Conservation (phyloP, 2,888 invertebrate genomes). For the Andrena dorsata region DNA sequence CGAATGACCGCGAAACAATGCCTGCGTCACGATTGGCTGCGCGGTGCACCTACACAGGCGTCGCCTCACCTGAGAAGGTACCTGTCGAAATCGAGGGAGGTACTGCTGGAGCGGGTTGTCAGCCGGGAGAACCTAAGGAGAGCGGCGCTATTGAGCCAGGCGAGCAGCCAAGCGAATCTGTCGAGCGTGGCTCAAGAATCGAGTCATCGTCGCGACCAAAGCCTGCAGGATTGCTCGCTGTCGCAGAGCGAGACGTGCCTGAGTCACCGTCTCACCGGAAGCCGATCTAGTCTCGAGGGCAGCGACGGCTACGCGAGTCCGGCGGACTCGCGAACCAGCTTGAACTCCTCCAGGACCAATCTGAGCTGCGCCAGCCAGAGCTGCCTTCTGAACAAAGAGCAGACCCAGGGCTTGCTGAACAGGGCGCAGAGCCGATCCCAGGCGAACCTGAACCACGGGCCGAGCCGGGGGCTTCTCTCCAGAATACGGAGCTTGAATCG, state of each 20-base stretch:
- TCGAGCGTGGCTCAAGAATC: constrained; percentile 65
- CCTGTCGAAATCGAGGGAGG: constrained; percentile 86
- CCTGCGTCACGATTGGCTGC: constrained; percentile 87
- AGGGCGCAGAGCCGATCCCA: constrained; percentile 82
- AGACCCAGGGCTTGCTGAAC: constrained; percentile 81
- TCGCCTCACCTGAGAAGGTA: constrained; percentile 84
- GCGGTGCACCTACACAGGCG: constrained; percentile 83
- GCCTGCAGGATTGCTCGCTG: constrained; percentile 78
- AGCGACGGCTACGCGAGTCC: constrained; percentile 80
- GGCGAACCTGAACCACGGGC: constrained; percentile 78
- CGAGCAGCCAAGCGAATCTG: constrained; percentile 79
- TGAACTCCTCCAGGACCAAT: constrained; percentile 81
- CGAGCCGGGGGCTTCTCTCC: constrained; percentile 79
- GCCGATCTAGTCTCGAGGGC: constrained; percentile 77
- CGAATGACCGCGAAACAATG: constrained; percentile 87
- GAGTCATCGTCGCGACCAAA: constrained; percentile 54
- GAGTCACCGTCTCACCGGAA: constrained; percentile 79
- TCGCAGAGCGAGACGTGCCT: constrained; percentile 86
- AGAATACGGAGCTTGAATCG: constrained; percentile 81
- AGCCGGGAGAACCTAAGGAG: constrained; percentile 82
- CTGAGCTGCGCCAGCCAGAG: constrained; percentile 80
- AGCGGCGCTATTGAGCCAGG: constrained; percentile 82
- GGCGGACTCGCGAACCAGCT: constrained; percentile 80
- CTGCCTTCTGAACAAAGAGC: constrained; percentile 82
- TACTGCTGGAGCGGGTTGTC: constrained; percentile 85